Evolutionary conservation across 1,140 invertebrate species (phyloP).

Genomic region (Orius insidiosus): DNA sequence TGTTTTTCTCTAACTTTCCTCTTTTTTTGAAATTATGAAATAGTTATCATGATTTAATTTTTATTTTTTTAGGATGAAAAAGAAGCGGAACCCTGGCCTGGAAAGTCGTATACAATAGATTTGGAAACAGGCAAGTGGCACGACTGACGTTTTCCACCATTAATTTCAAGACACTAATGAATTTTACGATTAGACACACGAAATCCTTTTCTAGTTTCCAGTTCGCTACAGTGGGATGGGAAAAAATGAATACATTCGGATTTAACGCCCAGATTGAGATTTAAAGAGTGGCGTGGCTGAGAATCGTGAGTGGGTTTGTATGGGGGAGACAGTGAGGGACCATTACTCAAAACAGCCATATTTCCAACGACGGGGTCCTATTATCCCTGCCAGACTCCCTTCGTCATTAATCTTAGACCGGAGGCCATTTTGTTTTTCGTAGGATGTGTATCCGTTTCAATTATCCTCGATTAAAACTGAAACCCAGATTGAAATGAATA

Average conservation of each 20-base stretch:
- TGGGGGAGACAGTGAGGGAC: background rate
- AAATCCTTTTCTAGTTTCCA: no score
- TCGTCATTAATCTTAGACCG: constrained; percentile 14
- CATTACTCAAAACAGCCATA: constrained; percentile 17
- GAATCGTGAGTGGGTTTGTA: constrained; percentile 2
- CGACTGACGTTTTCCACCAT: background rate
- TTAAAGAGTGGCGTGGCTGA: constrained; percentile 5
- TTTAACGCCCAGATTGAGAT: constrained; percentile 8
- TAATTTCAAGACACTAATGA: no score
- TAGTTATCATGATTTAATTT: background rate
- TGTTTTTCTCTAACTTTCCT: no score
- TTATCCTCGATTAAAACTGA: no score
- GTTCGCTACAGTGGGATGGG: background rate
- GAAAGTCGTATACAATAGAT: constrained; percentile 63
- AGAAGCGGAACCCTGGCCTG: constrained; percentile 47
- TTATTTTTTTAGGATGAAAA: constrained; percentile 17
- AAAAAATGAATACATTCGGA: constrained; percentile 4
- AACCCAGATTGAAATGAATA: no score
- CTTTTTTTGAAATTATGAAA: no score
- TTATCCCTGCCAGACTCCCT: constrained; percentile 3
- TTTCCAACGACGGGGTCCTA: constrained; percentile 9
- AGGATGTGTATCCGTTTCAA: background rate
- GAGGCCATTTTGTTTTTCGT: constrained; percentile 15
- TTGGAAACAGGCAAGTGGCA: constrained; percentile 64
- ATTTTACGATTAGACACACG: no score